Evolutionary conservation across 92 coral and sea anemone genomes (phyloP).

Genomic region (Isaurus tuberculatus): DNA sequence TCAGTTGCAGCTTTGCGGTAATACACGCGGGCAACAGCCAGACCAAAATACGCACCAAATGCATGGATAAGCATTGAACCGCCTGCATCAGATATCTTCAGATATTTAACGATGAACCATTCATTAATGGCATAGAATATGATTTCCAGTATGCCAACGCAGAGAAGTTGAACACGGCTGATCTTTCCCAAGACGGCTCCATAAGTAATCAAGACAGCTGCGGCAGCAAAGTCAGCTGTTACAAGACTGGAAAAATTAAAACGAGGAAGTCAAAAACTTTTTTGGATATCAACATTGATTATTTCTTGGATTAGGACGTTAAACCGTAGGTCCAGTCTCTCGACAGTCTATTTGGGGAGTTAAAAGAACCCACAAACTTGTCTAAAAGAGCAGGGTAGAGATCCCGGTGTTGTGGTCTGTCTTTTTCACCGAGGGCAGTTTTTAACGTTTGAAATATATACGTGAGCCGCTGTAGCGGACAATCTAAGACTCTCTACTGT

Average conservation of each 20-base stretch:
- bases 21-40: constrained; percentile 70
- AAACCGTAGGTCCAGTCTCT: no score
- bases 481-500: no score
- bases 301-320: no score
- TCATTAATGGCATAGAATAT: constrained; percentile 73
- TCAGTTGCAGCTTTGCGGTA: constrained; percentile 52
- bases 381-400: no score
- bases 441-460: no score
- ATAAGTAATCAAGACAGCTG: constrained; percentile 75
- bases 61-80: constrained; percentile 80
- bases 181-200: constrained; percentile 84
- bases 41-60: constrained; percentile 79
- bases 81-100: constrained; percentile 82
- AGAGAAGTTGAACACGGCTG: constrained; percentile 78
- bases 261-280: no score
- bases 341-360: no score
- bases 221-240: constrained; percentile 74
- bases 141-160: constrained; percentile 69
- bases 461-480: no score
- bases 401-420: no score
- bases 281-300: no score
- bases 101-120: constrained; percentile 63
- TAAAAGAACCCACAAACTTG: no score
- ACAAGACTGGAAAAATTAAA: constrained; percentile 57
- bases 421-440: no score